Percentiles rank a stretch among this genome's conserved stretches.
These are phyloP conservation scores for Capricornis sumatraensis DNA, from an alignment of 2,113 vertebrate species.

Conservation along the genomic window DNA sequence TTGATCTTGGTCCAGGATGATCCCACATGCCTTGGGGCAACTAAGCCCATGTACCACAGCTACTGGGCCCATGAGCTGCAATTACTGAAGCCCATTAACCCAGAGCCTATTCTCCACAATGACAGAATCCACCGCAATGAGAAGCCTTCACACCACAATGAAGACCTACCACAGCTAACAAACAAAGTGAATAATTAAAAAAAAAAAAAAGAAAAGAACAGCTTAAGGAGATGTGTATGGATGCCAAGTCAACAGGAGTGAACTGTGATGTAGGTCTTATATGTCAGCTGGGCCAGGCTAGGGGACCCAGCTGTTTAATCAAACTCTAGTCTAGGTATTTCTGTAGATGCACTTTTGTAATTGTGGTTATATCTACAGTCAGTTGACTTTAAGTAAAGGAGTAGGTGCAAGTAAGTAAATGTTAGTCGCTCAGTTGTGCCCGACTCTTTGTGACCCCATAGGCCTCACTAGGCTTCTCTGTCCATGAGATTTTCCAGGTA, in stretches of 20 bases:
- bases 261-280: neutral
- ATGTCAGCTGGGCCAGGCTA: neutral
- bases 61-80: neutral
- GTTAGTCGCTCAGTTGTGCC: neutral
- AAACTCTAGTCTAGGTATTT: neutral
- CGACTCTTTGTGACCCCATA: neutral
- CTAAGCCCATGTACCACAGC: neutral
- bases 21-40: neutral
- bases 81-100: neutral
- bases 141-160: neutral
- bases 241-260: neutral
- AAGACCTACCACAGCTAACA: neutral
- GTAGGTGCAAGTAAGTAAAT: neutral
- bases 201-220: fast-evolving
- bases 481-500: neutral
- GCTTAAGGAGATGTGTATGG: neutral
- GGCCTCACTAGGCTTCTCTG: neutral
- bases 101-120: neutral
- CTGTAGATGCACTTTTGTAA: neutral
- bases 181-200: neutral
- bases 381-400: neutral
- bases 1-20: neutral
- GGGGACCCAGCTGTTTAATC: neutral
- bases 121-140: neutral
- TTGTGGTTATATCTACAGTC: neutral